Evolutionary conservation across 2,113 vertebrate genomes (phyloP).

Genomic region (Elephas maximus): DNA sequence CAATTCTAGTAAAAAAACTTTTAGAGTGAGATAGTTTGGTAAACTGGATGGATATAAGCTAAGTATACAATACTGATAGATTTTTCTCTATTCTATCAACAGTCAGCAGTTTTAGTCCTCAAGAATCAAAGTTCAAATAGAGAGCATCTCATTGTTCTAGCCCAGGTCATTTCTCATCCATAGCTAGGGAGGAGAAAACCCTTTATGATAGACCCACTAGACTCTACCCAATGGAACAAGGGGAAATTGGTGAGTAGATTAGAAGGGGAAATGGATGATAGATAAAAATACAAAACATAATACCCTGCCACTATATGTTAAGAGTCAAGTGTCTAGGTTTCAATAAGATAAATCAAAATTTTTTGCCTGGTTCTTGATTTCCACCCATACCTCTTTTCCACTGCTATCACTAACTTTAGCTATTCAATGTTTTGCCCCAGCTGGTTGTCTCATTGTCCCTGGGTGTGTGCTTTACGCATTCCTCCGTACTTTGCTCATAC

Average conservation of each 20-base stretch:
- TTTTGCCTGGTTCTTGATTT: not conserved
- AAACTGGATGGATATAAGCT: not conserved
- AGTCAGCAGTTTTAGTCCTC: not conserved
- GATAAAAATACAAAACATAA: not conserved
- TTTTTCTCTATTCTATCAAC: slow-evolving; percentile 48
- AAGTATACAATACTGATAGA: not conserved
- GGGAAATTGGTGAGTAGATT: not conserved
- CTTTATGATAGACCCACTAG: not conserved
- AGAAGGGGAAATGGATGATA: not conserved
- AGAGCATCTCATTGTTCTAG: not conserved
- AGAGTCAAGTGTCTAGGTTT: not conserved
- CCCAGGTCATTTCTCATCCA: not conserved
- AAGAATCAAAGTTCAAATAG: not conserved
- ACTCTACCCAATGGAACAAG: not conserved
- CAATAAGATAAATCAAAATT: not conserved
- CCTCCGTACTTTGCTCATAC: not conserved
- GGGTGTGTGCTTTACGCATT: not conserved
- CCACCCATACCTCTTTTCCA: not conserved
- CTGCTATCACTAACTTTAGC: not conserved
- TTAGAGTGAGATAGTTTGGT: not conserved
- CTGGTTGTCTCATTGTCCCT: not conserved
- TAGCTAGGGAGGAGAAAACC: too few relatives aligned
- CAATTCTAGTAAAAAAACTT: not conserved
- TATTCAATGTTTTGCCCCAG: not conserved
- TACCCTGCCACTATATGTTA: not conserved